Base-by-base conservation (phyloP, 2,797 vertebrate species). In the Artibeus jamaicensis region DNA sequence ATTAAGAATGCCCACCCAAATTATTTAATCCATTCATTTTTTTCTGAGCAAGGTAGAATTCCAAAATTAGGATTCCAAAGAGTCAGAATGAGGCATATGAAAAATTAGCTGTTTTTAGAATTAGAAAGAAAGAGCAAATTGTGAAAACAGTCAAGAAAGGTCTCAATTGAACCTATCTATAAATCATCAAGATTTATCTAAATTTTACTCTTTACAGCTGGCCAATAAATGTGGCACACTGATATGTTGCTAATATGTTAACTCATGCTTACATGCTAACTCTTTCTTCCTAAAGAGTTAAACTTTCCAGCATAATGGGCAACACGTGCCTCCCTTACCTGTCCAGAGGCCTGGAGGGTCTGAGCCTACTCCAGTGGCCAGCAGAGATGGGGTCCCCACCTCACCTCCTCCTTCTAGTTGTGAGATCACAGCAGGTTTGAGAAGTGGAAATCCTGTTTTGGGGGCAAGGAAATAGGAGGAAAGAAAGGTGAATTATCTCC, bases 361-460 rank as follows among this genome's bases (percentile, higher is more conserved):
- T 74, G 24, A 55, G 86, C 44, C 93, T 74, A 14, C 83, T 91
- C 57, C 87, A 83, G 77, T 16, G 9, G 71, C 59, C 89, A 84
- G 78, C 19, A 65, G 65, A 83, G 62, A 95, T 59, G 71, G 78
- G 46, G 4, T 39, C 76, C 34, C 70, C 46, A 95, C 89, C 26
- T 95, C 86, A 86, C 74, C 70, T 92, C 67, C 79, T 91, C 62
- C 88, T 91, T 98, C 97, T 62, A 98, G 88, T 11, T 94, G 96
- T 86, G 44, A 96, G 83, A 98, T 97, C 93, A 97, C 39, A 91
- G 96, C 93, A 94, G 97, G 97, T 81, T 97, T 98, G 74, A 97
- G 70, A 94, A 98, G 86, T 7, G 93, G 79, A 87, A 96, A 86
- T 84, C 97, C 97, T 98, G 91, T 79, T 94, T 94, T 3, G 9